Conservation (phyloP, 2,113 vertebrate species). For the Pholis gunnellus region DNA sequence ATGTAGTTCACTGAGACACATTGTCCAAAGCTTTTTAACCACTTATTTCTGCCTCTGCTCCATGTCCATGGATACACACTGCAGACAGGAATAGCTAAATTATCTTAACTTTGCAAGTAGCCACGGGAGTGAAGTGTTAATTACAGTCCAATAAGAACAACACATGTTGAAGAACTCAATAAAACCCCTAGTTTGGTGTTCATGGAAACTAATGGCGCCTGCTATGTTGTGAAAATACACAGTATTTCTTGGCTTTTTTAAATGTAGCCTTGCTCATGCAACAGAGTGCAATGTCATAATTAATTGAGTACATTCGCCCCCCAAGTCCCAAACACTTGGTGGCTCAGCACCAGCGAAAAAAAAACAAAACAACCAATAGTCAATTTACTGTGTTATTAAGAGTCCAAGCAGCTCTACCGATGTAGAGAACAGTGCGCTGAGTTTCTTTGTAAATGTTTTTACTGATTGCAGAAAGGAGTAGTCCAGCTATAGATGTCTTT, state of each 20-base stretch:
- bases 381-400: conserved; percentile 56
- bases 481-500: not conserved
- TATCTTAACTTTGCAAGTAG: not conserved
- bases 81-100: not conserved
- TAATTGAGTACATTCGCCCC: conserved; percentile 53
- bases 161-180: not conserved
- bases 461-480: not conserved
- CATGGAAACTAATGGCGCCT: not conserved
- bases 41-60: not conserved
- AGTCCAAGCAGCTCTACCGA: conserved; percentile 28
- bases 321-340: conserved; percentile 52
- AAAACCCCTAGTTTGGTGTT: not conserved
- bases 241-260: not conserved
- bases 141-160: conserved; percentile 3
- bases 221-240: not conserved
- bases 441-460: conserved; percentile 25
- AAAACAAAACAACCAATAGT: conserved; percentile 28
- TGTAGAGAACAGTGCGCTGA: not conserved
- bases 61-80: not conserved
- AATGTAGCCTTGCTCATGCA: conserved; percentile 1
- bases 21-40: conserved; percentile 7
- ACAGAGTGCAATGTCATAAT: conserved; percentile 51
- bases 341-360: conserved; percentile 32
- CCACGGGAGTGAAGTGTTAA: not conserved
- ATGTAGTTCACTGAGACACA: conserved; percentile 1